Evolutionary conservation across 2,797 vertebrate genomes (phyloP), one percentile per base, ranked within the genome.

Genomic region (Gymnothorax reevesii): DNA sequence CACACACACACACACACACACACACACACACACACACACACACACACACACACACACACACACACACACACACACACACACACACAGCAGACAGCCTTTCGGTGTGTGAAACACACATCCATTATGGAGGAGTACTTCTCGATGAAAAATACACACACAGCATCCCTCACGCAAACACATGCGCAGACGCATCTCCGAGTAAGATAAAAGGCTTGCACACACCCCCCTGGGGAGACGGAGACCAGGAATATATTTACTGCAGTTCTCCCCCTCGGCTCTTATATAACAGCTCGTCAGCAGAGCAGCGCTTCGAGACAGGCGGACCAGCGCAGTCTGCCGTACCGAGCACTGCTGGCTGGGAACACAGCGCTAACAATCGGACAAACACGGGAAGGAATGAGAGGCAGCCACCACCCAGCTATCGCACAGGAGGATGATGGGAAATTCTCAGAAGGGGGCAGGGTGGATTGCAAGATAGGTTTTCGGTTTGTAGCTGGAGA

Each of bases 311-410:
- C 22, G 15, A 54, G 75, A 52, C 15, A 2, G 49, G 42, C 75
- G 3, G 17, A 20, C 75, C 49, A 9, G 15, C 3, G 13, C 75
- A 10, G 42, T 49, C 20, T 9, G 86, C 73, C 12, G 9, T 25
- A 25, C 25, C 13, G 8, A 1, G 0, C 71, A 13, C 22, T 60
- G 86, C 75, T 85, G 82, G 77, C 64, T 62, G 59, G 52, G 42
- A 89, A 66, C 59, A 33, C 62, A 75, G 22, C n/a, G 8, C 73
- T 73, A 27, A 33, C 17, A 55, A 20, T 66, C 77, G 80, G 17
- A 83, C 64, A 77, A 83, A 87, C 13, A 79, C 49, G 84, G 22
- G 73, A 82, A 52, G 25, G 82, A 75, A 69, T 13, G 54, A 69
- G 42, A 20, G 7, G 73, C 73, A 49, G 73, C 13, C 73, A 49